phyloP scores from a whole-genome alignment of 1,140 invertebrate species.

The Amphibalanus amphitrite region DNA sequence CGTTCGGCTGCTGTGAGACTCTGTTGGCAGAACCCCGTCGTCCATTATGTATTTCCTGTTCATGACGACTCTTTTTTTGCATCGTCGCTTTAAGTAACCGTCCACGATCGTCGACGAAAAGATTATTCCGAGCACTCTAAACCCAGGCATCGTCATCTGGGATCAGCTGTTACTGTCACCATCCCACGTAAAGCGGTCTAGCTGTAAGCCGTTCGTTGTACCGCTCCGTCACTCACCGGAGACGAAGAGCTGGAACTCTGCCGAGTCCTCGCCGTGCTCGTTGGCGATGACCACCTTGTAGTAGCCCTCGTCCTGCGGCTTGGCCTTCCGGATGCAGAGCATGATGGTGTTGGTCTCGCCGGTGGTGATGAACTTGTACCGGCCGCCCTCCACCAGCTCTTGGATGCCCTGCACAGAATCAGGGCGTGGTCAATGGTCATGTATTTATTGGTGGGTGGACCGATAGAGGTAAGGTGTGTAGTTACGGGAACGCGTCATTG shows the following conservation, averaged over 20 bases:
- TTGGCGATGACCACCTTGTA: conserved; percentile 87
- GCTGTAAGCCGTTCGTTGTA: too few species aligned
- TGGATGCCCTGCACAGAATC: conserved; percentile 39
- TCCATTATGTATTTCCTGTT: too few species aligned
- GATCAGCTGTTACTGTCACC: too few species aligned
- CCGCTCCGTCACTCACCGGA: conserved; percentile 71
- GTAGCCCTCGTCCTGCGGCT: conserved; percentile 91
- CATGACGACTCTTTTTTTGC: too few species aligned
- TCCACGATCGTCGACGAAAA: too few species aligned
- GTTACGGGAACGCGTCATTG: conserved; percentile 5
- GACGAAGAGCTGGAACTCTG: conserved; percentile 88
- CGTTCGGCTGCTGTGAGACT: too few species aligned
- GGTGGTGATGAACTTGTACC: conserved; percentile 81
- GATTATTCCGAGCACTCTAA: too few species aligned
- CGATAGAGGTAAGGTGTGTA: not conserved
- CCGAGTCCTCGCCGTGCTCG: conserved; percentile 80
- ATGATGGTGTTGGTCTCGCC: conserved; percentile 74
- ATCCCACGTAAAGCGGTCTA: too few species aligned
- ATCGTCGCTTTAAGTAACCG: too few species aligned
- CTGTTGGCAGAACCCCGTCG: too few species aligned
- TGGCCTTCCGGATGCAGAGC: conserved; percentile 85
- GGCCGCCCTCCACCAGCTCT: conserved; percentile 78
- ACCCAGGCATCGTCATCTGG: too few species aligned
- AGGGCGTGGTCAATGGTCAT: not conserved
- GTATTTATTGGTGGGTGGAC: not conserved